Percentiles rank a stretch among this genome's conserved stretches.
Evolutionary conservation across 2,113 vertebrate species (phyloP).

Genomic region (Larimichthys polyactis): DNA sequence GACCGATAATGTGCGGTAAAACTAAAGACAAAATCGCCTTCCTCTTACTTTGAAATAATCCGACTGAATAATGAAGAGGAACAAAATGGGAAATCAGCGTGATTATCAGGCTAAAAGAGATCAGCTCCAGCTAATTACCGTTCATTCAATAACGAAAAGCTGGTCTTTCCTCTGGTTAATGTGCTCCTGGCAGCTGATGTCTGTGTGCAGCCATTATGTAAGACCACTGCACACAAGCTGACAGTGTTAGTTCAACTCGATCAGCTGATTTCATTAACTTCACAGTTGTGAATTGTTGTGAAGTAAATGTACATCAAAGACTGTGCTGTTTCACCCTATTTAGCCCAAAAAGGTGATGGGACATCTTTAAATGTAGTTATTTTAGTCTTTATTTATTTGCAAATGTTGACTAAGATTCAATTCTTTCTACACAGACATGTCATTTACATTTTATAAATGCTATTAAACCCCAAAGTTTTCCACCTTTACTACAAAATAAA

Average conservation of each 20-base stretch:
- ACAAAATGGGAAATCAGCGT: not conserved
- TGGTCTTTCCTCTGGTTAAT: not conserved
- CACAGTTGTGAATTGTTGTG: too few species aligned
- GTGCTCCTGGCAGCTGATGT: not conserved
- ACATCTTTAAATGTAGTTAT: not conserved
- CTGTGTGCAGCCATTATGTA: not conserved
- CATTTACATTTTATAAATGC: too few species aligned
- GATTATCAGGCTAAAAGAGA: not conserved
- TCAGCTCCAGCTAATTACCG: not conserved
- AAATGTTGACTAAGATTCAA: too few species aligned
- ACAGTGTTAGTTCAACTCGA: not conserved
- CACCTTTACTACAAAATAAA: not conserved
- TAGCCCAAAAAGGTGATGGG: not conserved
- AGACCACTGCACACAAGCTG: not conserved
- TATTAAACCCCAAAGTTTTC: not conserved
- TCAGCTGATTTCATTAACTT: too few species aligned
- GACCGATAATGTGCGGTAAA: not conserved
- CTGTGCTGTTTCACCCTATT: not conserved
- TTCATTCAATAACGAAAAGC: not conserved
- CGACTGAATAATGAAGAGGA: too few species aligned
- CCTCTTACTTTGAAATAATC: not conserved
- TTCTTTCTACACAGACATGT: too few species aligned
- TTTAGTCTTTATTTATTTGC: not conserved
- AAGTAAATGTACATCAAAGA: not conserved
- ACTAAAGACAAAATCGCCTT: not conserved